phyloP scores from a whole-genome alignment of 1,140 invertebrate species.

The Heliothis virescens region DNA sequence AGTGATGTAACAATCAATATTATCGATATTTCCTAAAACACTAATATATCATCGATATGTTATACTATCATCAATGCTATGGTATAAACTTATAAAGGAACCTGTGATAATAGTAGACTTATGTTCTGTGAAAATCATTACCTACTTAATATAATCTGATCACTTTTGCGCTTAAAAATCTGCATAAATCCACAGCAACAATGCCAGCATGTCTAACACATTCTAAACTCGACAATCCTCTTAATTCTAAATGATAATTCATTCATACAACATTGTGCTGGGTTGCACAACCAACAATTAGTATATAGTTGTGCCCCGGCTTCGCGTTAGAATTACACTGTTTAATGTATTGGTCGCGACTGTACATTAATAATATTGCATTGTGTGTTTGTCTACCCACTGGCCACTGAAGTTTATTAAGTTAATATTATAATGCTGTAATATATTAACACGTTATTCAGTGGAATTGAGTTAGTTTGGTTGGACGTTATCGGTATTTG shows the following conservation, averaged over 20 bases:
- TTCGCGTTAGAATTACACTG: slow-evolving; percentile 41
- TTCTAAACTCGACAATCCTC: slow-evolving; percentile 33
- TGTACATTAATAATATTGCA: slow-evolving; percentile 45
- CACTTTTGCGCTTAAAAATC: neutral
- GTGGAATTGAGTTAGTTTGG: neutral
- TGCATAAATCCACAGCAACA: neutral
- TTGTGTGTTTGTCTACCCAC: slow-evolving; percentile 44
- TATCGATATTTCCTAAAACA: too few species aligned
- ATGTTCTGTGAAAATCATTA: neutral
- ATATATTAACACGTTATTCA: neutral
- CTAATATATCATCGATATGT: too few species aligned
- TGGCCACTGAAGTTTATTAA: slow-evolving; percentile 36
- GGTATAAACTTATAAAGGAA: too few species aligned
- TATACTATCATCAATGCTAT: too few species aligned
- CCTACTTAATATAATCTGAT: neutral
- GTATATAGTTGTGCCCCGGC: slow-evolving; percentile 53
- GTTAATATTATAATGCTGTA: slow-evolving; percentile 34
- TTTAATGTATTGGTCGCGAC: slow-evolving; percentile 51
- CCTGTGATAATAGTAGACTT: too few species aligned
- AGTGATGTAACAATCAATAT: too few species aligned
- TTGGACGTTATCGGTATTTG: neutral
- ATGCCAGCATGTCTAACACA: slow-evolving; percentile 18
- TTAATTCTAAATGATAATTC: slow-evolving; percentile 57
- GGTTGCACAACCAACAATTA: slow-evolving; percentile 60
- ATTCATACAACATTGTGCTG: slow-evolving; percentile 56